Percentiles rank a stretch among this genome's conserved stretches.
phyloP scores from a whole-genome alignment of 2,888 invertebrate species.

The Thelaira solivaga region DNA sequence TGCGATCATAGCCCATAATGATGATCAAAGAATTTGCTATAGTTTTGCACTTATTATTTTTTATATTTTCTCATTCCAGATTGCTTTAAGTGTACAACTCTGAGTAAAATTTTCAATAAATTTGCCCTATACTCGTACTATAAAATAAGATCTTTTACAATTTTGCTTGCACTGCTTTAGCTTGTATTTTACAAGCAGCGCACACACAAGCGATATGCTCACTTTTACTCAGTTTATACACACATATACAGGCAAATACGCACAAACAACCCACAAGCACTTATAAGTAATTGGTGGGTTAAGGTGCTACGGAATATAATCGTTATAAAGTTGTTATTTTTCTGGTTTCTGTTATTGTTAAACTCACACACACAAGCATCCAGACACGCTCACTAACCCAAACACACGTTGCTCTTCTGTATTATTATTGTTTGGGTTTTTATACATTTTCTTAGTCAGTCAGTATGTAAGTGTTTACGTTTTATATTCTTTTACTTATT shows the following conservation, averaged over 20 bases:
- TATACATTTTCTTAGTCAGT: conserved; percentile 4
- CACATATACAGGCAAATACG: neutral
- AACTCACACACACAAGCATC: neutral
- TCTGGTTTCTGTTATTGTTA: conserved; percentile 41
- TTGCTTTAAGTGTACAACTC: neutral
- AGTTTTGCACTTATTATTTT: too few species aligned
- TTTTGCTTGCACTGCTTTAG: neutral
- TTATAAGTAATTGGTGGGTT: conserved; percentile 56
- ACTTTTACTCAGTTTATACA: too few species aligned
- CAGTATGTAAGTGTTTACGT: neutral
- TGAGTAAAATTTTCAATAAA: neutral
- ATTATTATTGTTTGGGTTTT: conserved; percentile 26
- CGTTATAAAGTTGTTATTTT: conserved; percentile 58
- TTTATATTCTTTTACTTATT: conserved; percentile 27
- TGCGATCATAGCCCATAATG: too few species aligned
- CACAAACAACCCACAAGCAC: neutral
- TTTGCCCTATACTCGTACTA: neutral
- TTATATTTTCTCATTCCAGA: too few species aligned
- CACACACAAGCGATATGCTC: neutral
- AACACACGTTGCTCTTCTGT: neutral
- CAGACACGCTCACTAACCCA: neutral
- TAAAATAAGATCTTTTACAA: neutral
- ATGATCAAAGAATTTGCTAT: too few species aligned
- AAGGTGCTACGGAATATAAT: conserved; percentile 58
- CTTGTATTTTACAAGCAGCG: neutral